A percentile compares a stretch with the other conserved stretches of the same genome.
Evolutionary conservation across 37 sponge, comb jelly and placozoan genomes (phyloP).

Genomic region (Spongilla lacustris): DNA sequence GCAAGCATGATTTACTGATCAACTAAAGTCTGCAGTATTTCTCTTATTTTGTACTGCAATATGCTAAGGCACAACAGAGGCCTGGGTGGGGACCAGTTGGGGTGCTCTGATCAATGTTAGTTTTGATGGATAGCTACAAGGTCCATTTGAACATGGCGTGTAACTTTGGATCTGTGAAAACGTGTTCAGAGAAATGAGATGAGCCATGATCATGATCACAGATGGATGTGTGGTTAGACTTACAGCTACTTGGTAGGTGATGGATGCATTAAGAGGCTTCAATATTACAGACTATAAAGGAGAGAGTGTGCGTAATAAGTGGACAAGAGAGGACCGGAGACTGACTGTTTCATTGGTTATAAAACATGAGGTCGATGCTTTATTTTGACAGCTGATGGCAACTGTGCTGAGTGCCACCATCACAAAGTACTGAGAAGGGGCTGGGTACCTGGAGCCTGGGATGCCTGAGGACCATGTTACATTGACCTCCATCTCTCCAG

Average conservation of each 20-base stretch:
- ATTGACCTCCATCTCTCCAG: not conserved
- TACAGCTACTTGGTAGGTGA: not conserved
- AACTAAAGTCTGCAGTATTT: not conserved
- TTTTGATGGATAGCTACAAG: not conserved
- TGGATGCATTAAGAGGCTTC: not conserved
- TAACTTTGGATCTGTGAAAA: not conserved
- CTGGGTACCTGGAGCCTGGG: not conserved
- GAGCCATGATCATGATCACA: too few species aligned
- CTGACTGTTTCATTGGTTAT: not conserved
- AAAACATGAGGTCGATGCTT: not conserved
- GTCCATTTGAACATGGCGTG: not conserved
- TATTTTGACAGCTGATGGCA: not conserved
- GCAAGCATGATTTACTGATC: not conserved
- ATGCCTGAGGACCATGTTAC: not conserved
- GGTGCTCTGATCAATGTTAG: not conserved
- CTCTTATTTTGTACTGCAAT: not conserved
- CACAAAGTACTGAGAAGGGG: not conserved
- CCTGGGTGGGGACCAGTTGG: not conserved
- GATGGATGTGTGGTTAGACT: not conserved
- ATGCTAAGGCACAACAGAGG: not conserved
- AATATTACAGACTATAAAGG: not conserved
- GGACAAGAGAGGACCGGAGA: not conserved
- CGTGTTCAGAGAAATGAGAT: too few species aligned
- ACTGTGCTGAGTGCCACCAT: not conserved
- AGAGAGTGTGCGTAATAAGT: not conserved